phyloP scores from a whole-genome alignment of 1,140 invertebrate genomes.

The Drosophila watanabei region DNA sequence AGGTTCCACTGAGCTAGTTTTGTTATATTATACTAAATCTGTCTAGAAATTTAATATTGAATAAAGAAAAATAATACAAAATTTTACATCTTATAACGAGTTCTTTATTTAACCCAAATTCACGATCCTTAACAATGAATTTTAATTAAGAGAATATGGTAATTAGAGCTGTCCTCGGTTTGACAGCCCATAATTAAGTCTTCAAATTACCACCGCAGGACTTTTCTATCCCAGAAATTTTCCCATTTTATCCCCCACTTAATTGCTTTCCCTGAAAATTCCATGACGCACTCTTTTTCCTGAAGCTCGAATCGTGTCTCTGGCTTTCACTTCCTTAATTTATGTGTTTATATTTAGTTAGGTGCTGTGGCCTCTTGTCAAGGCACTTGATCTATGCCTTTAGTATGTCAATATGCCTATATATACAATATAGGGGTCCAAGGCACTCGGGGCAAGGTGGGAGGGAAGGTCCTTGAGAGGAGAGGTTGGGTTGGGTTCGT shows the following conservation, averaged over 20 bases:
- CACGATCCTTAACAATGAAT: not conserved
- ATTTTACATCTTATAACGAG: not conserved
- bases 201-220: not conserved
- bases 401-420: constrained; percentile 76
- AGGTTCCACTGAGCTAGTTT: too few species aligned
- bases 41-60: too few species aligned
- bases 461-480: constrained; percentile 7
- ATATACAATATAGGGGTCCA: constrained; percentile 27
- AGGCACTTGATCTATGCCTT: constrained; percentile 71
- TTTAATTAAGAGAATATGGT: not conserved
- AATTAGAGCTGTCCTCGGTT: not conserved
- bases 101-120: not conserved
- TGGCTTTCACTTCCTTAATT: constrained; percentile 44
- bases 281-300: constrained; percentile 9
- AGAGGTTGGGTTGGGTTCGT: not conserved
- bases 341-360: constrained; percentile 60
- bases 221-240: not conserved
- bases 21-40: not conserved
- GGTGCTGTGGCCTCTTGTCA: constrained; percentile 52
- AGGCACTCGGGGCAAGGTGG: constrained; percentile 7
- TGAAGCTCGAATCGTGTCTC: not conserved
- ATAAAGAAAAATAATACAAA: too few species aligned
- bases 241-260: not conserved
- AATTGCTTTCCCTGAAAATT: constrained; percentile 15
- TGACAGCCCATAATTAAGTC: not conserved